Evolutionary conservation across 2,888 invertebrate species (phyloP).

Genomic region (Aleiodes testaceus): DNA sequence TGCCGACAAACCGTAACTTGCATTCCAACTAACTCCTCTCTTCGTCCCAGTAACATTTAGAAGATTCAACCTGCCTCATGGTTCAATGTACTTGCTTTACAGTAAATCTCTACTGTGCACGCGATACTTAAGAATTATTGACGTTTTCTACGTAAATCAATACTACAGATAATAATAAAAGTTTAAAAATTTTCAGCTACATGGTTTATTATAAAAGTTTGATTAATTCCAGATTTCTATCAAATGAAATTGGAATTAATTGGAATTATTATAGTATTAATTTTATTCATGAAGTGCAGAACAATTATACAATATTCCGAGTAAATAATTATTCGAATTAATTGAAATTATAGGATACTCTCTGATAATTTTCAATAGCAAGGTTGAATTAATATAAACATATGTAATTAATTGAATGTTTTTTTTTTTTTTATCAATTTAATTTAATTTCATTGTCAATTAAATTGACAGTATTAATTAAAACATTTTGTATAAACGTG

Average conservation of each 20-base stretch:
- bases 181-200: slow-evolving; percentile 20
- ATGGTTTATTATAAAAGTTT: slow-evolving; percentile 8
- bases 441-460: slow-evolving; percentile 21
- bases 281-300: too few species aligned
- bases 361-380: too few species aligned
- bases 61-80: slow-evolving; percentile 27
- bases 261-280: too few species aligned
- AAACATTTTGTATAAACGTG: background rate
- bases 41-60: slow-evolving; percentile 51
- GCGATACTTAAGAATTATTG: slow-evolving; percentile 39
- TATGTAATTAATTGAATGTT: too few species aligned
- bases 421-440: background rate
- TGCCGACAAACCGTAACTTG: slow-evolving; percentile 25
- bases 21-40: slow-evolving; percentile 29
- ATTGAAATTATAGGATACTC: too few species aligned
- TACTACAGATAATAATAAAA: background rate
- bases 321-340: too few species aligned
- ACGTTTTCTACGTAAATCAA: slow-evolving; percentile 19
- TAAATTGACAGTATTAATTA: slow-evolving; percentile 27
- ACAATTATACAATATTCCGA: too few species aligned
- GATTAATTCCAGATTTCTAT: background rate
- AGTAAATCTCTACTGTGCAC: slow-evolving; percentile 40
- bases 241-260: too few species aligned
- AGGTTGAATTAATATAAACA: too few species aligned
- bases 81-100: slow-evolving; percentile 38